These are phyloP conservation scores for Elgaria multicarinata DNA, from an alignment of 2,113 vertebrate species.

Conservation along the genomic window DNA sequence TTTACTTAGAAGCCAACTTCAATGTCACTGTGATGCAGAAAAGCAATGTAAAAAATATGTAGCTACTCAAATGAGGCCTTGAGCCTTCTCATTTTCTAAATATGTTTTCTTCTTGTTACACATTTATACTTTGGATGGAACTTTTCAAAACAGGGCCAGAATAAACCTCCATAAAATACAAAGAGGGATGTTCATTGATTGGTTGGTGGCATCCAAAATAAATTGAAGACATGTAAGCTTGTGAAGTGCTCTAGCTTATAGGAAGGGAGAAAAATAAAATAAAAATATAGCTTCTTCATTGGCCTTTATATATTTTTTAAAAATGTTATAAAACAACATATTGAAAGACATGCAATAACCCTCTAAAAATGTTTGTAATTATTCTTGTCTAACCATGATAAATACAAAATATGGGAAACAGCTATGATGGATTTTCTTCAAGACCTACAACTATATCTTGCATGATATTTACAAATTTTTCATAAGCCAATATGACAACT, in stretches of 20 bases:
- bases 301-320: not conserved
- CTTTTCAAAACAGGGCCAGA: not conserved
- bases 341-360: too few species aligned
- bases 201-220: not conserved
- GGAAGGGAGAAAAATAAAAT: not conserved
- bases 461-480: not conserved
- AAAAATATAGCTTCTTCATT: not conserved
- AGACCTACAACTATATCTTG: rapidly evolving
- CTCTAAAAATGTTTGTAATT: not conserved
- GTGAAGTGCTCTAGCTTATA: not conserved
- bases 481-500: not conserved
- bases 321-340: not conserved
- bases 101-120: not conserved
- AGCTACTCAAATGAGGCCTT: not conserved
- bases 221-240: not conserved
- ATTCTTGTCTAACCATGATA: not conserved
- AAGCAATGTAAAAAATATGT: not conserved
- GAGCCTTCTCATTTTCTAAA: not conserved
- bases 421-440: not conserved
- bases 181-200: not conserved
- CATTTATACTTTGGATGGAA: not conserved
- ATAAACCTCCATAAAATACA: not conserved
- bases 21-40: too few species aligned
- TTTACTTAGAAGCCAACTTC: not conserved
- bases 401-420: not conserved